Evolutionary conservation across 2,113 vertebrate genomes (phyloP), one percentile per base, ranked within the genome.

Genomic region (Actenoides lindsayi): DNA sequence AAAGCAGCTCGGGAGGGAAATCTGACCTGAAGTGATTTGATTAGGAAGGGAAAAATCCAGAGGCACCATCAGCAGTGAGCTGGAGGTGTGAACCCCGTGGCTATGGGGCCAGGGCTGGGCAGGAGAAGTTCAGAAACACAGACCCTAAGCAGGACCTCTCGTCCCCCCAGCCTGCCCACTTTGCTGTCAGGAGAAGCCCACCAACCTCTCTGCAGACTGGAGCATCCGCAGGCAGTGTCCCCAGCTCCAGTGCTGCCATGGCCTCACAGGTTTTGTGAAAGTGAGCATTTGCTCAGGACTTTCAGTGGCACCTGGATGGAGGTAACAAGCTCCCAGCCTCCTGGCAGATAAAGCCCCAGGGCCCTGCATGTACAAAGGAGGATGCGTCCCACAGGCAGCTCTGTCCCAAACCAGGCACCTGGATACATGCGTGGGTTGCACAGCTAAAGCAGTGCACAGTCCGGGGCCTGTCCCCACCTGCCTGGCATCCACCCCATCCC

Each of bases 121-220:
- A 2, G 37, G 27, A 1, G 10, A 63, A 20, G 31, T 79, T 35
- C 83, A 33, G 46, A 86, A 51, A n/a, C 20, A 57, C 41, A 37
- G 25, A 21, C n/a, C 21, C 31, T 30, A 16, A 9, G 1, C 74
- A 13, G 2, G 1, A 2, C 6, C 18, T 62, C 41, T 35, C 1
- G 0, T 24, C 5, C 57, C 19, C 28, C 11, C 37, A 62, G 8
- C 28, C 31, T 3, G 2, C 28, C 46, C 3, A 0, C 59, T 19
- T 9, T 39, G n/a, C 63, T 2, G 0, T 9, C 8, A 51, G 5
- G 0, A 19, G 41, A 44, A 77, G 12, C 44, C 53, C 59, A 13
- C 1, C 2, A 1, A 44, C 39, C 19, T 16, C 64, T 77, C n/a
- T 35, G 15, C 35, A 11, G 16, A 16, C 68, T 17, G 41, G 33